Base-by-base conservation (phyloP, 2,797 vertebrate genomes). In the Agapornis canus region DNA sequence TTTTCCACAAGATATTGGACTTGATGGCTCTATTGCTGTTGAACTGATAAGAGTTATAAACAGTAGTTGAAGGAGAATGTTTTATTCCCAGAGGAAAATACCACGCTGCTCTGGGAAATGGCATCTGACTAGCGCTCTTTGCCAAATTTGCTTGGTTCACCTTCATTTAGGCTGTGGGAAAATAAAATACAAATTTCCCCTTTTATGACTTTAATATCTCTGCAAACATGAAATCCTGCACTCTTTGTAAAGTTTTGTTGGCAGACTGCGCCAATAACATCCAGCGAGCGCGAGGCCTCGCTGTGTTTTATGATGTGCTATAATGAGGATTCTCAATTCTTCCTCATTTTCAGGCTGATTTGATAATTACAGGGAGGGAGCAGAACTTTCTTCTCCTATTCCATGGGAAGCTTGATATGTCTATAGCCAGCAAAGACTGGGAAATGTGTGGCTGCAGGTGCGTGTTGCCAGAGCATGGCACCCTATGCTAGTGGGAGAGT, bases 51-150 rank as follows among this genome's bases (percentile, higher is more conserved):
- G 98, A 96, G 97, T 98, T 98, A 98, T 97, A 98, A 98, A 97
- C 97, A 98, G 97, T 97, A 97, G 97, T 98, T 98, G 98, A 98
- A 98, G 97, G 98, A 98, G 99, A 99, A 98, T 97, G 97, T 97
- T 98, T 98, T 98, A 98, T 99, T 99, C 99, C 98, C 99, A 99
- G 98, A 98, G 97, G 94, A 98, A 98, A 98, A 97, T 96, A 89
- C 92, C 96, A 97, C 96, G 85, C 97, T 98, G 97, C 98, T 98
- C 98, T 98, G 98, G 98, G 98, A 99, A 99, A 98, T 98, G 92
- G 95, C 96, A 95, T 97, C 97, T 98, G 97, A 98, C 95, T 93
- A 93, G 92, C 42, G 19, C 66, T 92, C 89, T 93, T 94, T 96
- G 97, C 95, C 95, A 97, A 81, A 97, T 97, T 95, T 96, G 92